Evolutionary conservation across 2,888 invertebrate genomes (phyloP), one percentile per base, ranked within the genome.

Genomic region (Rhingia rostrata): DNA sequence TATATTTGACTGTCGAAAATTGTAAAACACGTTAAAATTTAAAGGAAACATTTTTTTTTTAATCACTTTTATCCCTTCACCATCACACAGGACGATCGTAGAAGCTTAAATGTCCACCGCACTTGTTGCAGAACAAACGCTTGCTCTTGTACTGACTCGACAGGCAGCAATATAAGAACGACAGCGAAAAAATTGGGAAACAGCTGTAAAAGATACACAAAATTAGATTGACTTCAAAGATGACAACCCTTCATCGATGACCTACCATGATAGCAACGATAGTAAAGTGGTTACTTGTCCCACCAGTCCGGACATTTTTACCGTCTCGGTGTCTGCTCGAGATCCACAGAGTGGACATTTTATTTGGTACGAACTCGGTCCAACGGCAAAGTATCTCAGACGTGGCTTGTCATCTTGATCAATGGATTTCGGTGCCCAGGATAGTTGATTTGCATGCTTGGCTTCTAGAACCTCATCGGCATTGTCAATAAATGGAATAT

Each of bases 91-190:
- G 89, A 41, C 90, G 89, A 87, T 88, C 87, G 85, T 89, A 90
- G 87, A 88, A 90, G 61, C 91, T 90, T 88, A 91, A 86, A 67
- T 91, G 90, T 4, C 90, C 91, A 37, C 90, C 91, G 81, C 91
- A 91, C 72, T 88, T 89, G 83, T 88, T 89, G 88, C 91, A 91
- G 79, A 90, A 91, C 83, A 90, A 77, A 12, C 91, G 88, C 64
- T 89, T 90, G 74, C 88, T 89, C 85, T 89, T 89, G 12, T 90
- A 86, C 4, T 89, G 89, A 61, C 89, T 89, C 87, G 90, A 90
- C 30, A 90, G 88, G 47, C 90, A 90, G 39, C 88, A 81, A 79
- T 90, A 91, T 7, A 90, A 87, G 53, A 88, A 89, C 47, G 89
- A 89, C 77, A 90, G 86, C 1, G 90, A 88, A 75, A 90, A 91